Evolutionary conservation across 2,797 vertebrate genomes (phyloP), one percentile per base, ranked within the genome.

Genomic region (Sebastolobus altivelis): DNA sequence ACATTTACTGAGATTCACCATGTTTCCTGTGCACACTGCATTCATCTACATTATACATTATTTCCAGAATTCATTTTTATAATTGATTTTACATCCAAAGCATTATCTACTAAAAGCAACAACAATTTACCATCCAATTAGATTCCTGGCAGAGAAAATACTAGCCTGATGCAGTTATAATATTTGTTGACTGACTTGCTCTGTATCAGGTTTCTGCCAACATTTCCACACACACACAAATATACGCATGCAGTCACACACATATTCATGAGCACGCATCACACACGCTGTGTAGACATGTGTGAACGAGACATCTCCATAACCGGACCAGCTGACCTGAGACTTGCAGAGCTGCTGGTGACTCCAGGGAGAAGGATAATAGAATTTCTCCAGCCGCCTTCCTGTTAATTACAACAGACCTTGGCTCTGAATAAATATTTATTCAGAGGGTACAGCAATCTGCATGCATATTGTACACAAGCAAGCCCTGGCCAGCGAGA

Each of bases 371-470:
- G 80, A 84, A 65, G 83, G 91, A 93, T 92, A 94, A 94, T 94
- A 92, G 85, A 92, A 94, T 95, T 91, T 89, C 85, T 91, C 84
- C 75, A 79, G 84, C 84, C 67, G 83, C 84, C 91, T 89, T 93
- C 83, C 89, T 89, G 92, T 94, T 95, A 95, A 94, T 95, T 95
- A 94, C 89, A 87, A 72, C 85, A 90, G 92, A 92, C 87, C 92
- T 89, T 91, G 89, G 84, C 90, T 89, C 87, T 85, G 86, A 92
- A 91, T 94, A 93, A 94, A 95, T 95, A 94, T 95, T 91, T 93
- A 89, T 92, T 93, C 82, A 66, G 85, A 79, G 79, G 81, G 63
- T 82, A 81, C 62, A 70, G 52, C 74, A 82, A 90, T 92, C 77
- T 87, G 82, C 79, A 91, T 87, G 80, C 81, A 86, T 77, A 88